Base-by-base conservation (phyloP, 2,797 vertebrate species). In the Emys orbicularis region DNA sequence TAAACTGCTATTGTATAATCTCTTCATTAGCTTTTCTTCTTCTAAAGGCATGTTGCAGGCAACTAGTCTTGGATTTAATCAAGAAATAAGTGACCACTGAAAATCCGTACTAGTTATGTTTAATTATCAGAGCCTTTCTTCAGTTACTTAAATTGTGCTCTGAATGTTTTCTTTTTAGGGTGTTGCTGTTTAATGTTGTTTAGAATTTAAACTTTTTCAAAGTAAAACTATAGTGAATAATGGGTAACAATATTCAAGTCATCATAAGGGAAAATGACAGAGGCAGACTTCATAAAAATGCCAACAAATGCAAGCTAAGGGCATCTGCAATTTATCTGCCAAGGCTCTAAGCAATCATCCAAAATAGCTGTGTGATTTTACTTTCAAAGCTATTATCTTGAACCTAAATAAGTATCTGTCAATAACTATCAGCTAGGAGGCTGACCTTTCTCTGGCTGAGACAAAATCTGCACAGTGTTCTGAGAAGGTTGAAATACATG, bases 231-330 rank as follows among this genome's bases (percentile, higher is more conserved):
- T 77, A 83, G 49, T 95, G 96, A 93, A 89, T 89, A 94, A 94
- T 80, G 49, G 23, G 41, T 84, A 95, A 56, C 9, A 93, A 37
- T 79, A 90, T 82, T 94, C 87, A 92, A 95, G 88, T n/a, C 21
- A 90, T 49, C 56, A 79, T 94, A 95, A 93, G 94, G 76, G 76
- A 93, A 96, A 95, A 72, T 0, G 8, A 93, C 77, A 92, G 87
- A 92, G 92, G 54, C 84, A 93, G 0, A 79, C 91, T 97, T 94
- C 93, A 93, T 96, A 95, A 95, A 98, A 94, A 90, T 92, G 68
- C 34, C 85, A 93, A 41, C 52, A 95, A 96, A 96, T 92, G 83
- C 88, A 97, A 91, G 92, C 83, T 90, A 94, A 96, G 82, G 94
- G 82, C 83, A 86, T 84, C 90, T 96, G 65, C 84, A 96, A 81